Evolutionary conservation across 2,113 vertebrate species (phyloP).

Genomic region (Gopherus evgoodei): DNA sequence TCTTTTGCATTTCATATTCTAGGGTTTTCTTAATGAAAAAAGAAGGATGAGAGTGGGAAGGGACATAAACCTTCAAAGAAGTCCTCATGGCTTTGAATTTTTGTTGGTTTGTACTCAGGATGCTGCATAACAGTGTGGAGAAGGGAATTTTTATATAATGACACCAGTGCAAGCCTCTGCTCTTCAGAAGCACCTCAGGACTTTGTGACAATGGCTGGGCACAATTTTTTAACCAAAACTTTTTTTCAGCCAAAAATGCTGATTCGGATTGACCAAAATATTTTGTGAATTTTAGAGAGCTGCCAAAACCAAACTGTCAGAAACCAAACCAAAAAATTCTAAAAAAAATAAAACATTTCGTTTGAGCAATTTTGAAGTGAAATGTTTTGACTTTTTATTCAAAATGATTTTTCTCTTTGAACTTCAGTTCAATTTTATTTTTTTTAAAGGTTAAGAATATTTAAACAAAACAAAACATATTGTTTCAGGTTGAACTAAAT

Average conservation of each 20-base stretch:
- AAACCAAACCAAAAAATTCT: background rate
- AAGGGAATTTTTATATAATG: slow-evolving; percentile 21
- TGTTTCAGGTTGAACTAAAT: background rate
- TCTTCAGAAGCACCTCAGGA: background rate
- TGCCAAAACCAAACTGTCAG: background rate
- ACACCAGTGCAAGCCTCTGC: slow-evolving; percentile 11
- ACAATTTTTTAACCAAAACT: background rate
- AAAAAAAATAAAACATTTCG: background rate
- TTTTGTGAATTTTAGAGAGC: background rate
- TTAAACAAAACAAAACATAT: background rate
- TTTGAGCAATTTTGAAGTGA: background rate
- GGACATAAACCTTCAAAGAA: background rate
- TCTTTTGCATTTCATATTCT: background rate
- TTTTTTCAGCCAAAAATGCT: background rate
- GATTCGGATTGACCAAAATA: background rate
- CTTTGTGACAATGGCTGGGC: background rate
- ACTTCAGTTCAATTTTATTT: background rate
- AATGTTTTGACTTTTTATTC: background rate
- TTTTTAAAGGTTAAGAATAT: background rate
- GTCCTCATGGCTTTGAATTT: slow-evolving; percentile 19
- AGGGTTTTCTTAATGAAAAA: background rate
- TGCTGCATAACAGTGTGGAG: background rate
- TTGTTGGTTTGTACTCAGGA: background rate
- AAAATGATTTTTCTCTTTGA: background rate
- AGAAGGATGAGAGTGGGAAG: background rate